A percentile compares a stretch with the other conserved stretches of the same genome.
These are phyloP conservation scores for Pectinophora gossypiella DNA, from an alignment of 1,140 invertebrate genomes.

Conservation along the genomic window DNA sequence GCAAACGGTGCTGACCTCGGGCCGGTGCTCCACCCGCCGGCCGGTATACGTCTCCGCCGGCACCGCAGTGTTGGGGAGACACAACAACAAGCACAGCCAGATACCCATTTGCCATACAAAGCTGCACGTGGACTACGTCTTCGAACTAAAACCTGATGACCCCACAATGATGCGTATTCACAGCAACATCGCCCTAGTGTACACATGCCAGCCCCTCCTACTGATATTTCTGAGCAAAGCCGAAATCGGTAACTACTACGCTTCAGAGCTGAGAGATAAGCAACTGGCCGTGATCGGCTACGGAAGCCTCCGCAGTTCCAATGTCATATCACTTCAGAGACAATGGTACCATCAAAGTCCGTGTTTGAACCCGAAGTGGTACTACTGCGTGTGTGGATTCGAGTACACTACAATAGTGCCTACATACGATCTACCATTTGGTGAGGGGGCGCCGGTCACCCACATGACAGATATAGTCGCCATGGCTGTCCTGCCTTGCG, in stretches of 20 bases:
- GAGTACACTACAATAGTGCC: constrained; percentile 23
- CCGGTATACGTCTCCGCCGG: constrained; percentile 31
- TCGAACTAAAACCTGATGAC: constrained; percentile 21
- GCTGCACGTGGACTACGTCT: constrained; percentile 30
- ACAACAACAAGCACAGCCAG: constrained; percentile 23
- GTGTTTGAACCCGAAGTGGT: constrained; percentile 49
- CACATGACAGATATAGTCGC: constrained; percentile 32
- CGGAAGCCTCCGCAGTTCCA: constrained; percentile 21
- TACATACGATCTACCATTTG: constrained; percentile 34
- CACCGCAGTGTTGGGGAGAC: constrained; percentile 21
- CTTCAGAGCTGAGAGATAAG: constrained; percentile 34
- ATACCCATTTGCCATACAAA: constrained; percentile 26
- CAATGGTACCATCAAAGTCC: constrained; percentile 36
- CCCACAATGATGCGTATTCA: constrained; percentile 32
- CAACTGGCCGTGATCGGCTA: constrained; percentile 35
- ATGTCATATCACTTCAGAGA: constrained; percentile 29
- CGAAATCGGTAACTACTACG: constrained; percentile 30
- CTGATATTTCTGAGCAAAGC: constrained; percentile 24
- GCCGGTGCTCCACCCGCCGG: constrained; percentile 26
- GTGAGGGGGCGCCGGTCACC: constrained; percentile 44
- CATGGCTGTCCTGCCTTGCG: constrained; percentile 28
- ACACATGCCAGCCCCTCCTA: constrained; percentile 24
- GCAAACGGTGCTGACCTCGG: constrained; percentile 39
- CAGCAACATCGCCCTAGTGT: constrained; percentile 46
- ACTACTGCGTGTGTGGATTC: constrained; percentile 50